phyloP scores from a whole-genome alignment of 2,113 vertebrate species.

The Psittacula cyanocephala region DNA sequence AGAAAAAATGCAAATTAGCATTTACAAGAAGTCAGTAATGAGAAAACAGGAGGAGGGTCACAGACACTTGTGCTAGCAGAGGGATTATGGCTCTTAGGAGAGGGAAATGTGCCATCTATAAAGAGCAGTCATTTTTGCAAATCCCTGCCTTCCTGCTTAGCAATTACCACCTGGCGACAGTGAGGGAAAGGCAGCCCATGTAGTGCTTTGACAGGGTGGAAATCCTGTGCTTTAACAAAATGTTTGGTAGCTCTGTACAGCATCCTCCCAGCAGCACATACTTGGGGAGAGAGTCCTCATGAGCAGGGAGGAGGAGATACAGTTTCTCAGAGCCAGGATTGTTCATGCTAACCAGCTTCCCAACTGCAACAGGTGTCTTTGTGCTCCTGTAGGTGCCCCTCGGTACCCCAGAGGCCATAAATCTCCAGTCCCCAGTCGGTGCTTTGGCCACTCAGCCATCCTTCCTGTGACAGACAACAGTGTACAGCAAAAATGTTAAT shows the following conservation, averaged over 20 bases:
- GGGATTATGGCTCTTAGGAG: not conserved
- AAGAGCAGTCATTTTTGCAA: not conserved
- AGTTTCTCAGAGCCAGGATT: not conserved
- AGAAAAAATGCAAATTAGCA: not conserved
- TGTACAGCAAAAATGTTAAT: not conserved
- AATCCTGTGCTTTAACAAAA: not conserved
- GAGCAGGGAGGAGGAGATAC: not conserved
- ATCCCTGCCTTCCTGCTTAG: not conserved
- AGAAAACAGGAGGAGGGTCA: slow-evolving; percentile 10
- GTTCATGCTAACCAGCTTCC: not conserved
- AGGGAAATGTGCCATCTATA: not conserved
- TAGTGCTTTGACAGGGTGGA: not conserved
- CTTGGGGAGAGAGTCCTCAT: not conserved
- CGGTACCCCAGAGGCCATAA: not conserved
- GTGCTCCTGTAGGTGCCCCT: fast-evolving
- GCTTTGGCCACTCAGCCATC: not conserved
- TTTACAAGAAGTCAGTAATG: not conserved
- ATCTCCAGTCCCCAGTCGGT: not conserved
- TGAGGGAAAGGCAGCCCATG: not conserved
- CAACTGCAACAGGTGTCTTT: not conserved
- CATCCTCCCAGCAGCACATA: not conserved
- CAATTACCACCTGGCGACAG: not conserved
- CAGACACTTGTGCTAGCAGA: not conserved
- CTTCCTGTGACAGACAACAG: not conserved
- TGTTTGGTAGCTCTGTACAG: not conserved